phyloP scores from a whole-genome alignment of 2,888 invertebrate species.

The Trachelus troglodyta region DNA sequence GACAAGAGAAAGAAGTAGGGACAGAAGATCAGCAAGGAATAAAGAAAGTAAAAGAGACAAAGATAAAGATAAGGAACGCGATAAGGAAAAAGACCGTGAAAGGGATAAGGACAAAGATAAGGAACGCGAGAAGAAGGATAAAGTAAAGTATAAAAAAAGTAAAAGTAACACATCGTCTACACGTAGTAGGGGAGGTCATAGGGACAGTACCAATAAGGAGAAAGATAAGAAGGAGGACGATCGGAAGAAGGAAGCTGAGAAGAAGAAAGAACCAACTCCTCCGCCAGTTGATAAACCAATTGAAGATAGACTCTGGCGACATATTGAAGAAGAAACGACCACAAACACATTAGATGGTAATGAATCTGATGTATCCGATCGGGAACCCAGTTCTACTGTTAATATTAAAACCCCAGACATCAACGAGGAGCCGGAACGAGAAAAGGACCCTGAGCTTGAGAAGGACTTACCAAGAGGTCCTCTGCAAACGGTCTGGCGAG shows the following conservation, averaged over 20 bases:
- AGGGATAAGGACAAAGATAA: constrained; percentile 44
- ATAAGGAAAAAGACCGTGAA: constrained; percentile 49
- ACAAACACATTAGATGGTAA: constrained; percentile 60
- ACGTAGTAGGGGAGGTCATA: constrained; percentile 30
- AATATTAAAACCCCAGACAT: constrained; percentile 72
- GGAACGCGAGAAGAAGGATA: constrained; percentile 40
- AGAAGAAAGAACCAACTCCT: constrained; percentile 16
- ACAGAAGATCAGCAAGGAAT: constrained; percentile 39
- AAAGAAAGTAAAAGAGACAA: constrained; percentile 28
- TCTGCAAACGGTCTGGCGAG: constrained; percentile 77
- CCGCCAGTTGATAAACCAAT: constrained; percentile 57
- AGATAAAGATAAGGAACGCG: constrained; percentile 35
- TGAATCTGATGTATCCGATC: constrained; percentile 69
- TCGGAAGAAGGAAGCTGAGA: constrained; percentile 15
- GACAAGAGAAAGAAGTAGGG: constrained; percentile 50
- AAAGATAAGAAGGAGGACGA: constrained; percentile 42
- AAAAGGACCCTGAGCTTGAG: constrained; percentile 42
- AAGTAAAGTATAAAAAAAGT: constrained; percentile 29
- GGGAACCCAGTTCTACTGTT: constrained; percentile 85
- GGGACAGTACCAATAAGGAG: constrained; percentile 35
- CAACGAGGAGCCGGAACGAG: constrained; percentile 56
- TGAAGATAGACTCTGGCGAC: constrained; percentile 70
- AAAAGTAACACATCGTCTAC: constrained; percentile 33
- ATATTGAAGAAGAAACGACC: constrained; percentile 64
- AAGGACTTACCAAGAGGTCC: constrained; percentile 34